These are phyloP conservation scores for Philypnodon macrostomus DNA, from an alignment of 2,797 vertebrate genomes.

Conservation along the genomic window DNA sequence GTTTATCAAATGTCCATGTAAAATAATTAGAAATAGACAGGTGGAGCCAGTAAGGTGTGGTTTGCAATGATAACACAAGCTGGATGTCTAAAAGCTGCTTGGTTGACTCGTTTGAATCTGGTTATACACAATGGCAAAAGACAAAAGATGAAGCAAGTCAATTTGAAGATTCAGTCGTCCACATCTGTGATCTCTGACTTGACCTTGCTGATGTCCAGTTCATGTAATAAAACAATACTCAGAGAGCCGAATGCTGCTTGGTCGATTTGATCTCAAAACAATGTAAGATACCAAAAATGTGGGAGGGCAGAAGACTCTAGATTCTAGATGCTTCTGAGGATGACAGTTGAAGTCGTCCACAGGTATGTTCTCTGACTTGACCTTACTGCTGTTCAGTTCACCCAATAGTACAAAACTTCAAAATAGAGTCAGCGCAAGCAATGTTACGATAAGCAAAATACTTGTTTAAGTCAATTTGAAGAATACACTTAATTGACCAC, in stretches of 20 bases:
- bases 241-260: too few species aligned
- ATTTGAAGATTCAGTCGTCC: neutral
- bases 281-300: too few species aligned
- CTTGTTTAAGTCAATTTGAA: conserved; percentile 1
- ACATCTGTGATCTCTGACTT: neutral
- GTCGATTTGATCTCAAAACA: too few species aligned
- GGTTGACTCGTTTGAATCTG: neutral
- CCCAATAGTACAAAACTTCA: neutral
- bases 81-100: neutral
- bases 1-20: conserved; percentile 78
- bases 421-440: neutral
- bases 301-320: too few species aligned
- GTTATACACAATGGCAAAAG: too few species aligned
- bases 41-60: conserved; percentile 1
- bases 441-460: neutral
- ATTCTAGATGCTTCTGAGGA: too few species aligned
- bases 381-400: conserved; percentile 1
- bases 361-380: neutral
- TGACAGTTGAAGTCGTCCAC: neutral
- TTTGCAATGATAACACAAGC: too few species aligned
- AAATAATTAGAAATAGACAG: neutral
- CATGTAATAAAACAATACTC: neutral
- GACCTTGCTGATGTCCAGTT: neutral
- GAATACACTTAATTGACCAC: neutral
- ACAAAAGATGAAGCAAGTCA: neutral